These are phyloP conservation scores for Noctua janthe DNA, from an alignment of 2,888 invertebrate genomes.

Conservation along the genomic window DNA sequence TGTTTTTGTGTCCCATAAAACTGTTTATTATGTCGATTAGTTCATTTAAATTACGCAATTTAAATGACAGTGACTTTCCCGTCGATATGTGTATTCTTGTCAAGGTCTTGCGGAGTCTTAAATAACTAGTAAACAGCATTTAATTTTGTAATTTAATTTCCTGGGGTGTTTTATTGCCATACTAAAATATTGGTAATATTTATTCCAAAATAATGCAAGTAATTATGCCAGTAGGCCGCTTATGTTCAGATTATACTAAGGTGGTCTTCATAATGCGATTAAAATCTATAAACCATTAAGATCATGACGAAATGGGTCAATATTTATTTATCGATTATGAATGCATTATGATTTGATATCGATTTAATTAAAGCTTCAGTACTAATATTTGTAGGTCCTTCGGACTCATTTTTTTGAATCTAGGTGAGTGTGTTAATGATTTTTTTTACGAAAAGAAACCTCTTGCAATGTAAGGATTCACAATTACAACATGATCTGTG, in stretches of 20 bases:
- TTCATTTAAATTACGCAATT: constrained; percentile 1
- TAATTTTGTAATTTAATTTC: neutral
- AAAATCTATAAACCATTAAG: neutral
- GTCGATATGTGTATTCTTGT: neutral
- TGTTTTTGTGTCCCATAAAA: neutral
- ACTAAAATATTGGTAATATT: neutral
- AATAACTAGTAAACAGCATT: neutral
- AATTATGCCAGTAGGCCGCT: neutral
- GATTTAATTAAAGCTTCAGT: constrained; percentile 20
- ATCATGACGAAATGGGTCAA: constrained; percentile 1
- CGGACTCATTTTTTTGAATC: neutral
- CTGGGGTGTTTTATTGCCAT: neutral
- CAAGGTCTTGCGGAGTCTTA: neutral
- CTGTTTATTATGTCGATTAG: neutral
- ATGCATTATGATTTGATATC: constrained; percentile 21
- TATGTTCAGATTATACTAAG: neutral
- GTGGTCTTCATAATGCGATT: neutral
- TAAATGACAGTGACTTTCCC: neutral
- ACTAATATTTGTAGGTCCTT: constrained; percentile 35
- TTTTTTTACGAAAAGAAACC: constrained; percentile 20
- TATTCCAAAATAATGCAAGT: neutral
- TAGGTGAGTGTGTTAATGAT: constrained; percentile 24
- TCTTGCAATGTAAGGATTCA: neutral
- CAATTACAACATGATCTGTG: neutral
- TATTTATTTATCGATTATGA: constrained; percentile 14